Evolutionary conservation across 2,888 invertebrate genomes (phyloP).

Genomic region (Saturnia pavonia): DNA sequence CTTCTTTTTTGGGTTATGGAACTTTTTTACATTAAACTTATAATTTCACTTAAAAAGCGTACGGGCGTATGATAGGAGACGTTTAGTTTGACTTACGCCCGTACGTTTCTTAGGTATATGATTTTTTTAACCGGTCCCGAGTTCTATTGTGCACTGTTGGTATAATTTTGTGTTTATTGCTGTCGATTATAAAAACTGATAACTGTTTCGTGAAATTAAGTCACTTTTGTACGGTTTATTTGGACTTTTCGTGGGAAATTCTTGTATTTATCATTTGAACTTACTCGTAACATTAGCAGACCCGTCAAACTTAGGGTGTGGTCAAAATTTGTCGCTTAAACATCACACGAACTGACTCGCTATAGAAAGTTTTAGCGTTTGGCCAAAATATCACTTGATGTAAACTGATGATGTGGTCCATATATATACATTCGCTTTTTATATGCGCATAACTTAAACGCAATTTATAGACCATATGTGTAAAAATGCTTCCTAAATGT

Average conservation of each 20-base stretch:
- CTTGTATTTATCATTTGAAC: neutral
- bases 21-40: constrained; percentile 8
- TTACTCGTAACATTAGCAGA: neutral
- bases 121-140: neutral
- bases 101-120: neutral
- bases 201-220: neutral
- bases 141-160: neutral
- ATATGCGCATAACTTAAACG: no score
- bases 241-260: constrained; percentile 1
- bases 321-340: neutral
- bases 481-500: no score
- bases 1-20: neutral
- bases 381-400: no score
- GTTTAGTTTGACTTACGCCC: neutral
- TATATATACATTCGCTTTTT: no score
- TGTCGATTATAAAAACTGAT: constrained; percentile 8
- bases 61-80: neutral
- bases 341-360: no score
- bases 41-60: neutral
- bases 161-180: constrained; percentile 10
- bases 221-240: neutral
- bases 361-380: no score
- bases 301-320: neutral
- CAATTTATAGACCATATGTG: no score
- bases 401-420: no score